Evolutionary conservation across 2,113 vertebrate genomes (phyloP), one percentile per base, ranked within the genome.

Genomic region (Pelusios castaneus): DNA sequence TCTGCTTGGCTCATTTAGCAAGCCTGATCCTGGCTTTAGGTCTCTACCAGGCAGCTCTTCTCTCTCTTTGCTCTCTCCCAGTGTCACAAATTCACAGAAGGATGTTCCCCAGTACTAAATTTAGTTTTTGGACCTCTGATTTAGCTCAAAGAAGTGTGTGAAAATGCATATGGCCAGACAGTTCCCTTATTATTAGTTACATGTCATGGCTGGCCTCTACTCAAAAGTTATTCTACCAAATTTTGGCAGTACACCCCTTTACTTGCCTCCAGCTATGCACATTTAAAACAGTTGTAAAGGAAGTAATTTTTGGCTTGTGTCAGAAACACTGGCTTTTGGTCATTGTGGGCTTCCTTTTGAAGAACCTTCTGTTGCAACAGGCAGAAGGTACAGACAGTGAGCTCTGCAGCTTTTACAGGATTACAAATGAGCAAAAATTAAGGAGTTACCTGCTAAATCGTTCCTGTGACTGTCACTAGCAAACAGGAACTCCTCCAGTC

Each of bases 101-200:
- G 27, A 58, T 27, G 22, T 58, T 29, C 56, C 56, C 29, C 24
- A 29, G 24, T 29, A 29, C 56, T 58, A 27, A 9, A 29, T 27
- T 25, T 29, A 27, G 56, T 29, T 27, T 58, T 58, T 58, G 56
- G 81, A 80, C 60, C 91, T 85, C 92, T 87, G 89, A 95, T 91
- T 93, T 90, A 90, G 80, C 82, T 43, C n/a, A 79, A 70, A 86
- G 84, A 93, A 0, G 91, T 47, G 45, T 22, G n/a, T 76, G 90
- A 89, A 95, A 90, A 92, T 78, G 47, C 90, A 9, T 55, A 55
- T n/a, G 60, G 29, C 16, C 80, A 87, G 92, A 82, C 45, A 95
- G 2, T 25, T 34, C 92, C 92, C 88, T 87, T 43, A 17, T 34
- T 82, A 88, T 34, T 82, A 88, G 34, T 67, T 47, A 56, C 55